These are phyloP conservation scores for Meriones unguiculatus DNA, from an alignment of 2,113 vertebrate genomes.

Conservation along the genomic window DNA sequence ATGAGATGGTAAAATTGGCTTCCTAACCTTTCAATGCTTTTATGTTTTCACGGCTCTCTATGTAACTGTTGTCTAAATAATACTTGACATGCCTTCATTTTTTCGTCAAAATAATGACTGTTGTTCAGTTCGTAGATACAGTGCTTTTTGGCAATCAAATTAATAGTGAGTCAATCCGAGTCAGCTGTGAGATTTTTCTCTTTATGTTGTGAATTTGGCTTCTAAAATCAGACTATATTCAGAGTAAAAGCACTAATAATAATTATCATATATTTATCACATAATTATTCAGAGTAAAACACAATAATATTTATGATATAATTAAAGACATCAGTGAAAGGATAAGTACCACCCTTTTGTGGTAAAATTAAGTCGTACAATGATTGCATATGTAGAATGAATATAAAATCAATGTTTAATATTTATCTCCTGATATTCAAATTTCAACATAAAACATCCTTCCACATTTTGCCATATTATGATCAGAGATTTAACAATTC, in stretches of 20 bases:
- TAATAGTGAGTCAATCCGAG: conserved; percentile 12
- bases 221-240: conserved; percentile 24
- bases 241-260: conserved; percentile 20
- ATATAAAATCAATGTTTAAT: conserved; percentile 35
- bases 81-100: conserved; percentile 12
- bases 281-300: neutral
- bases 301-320: neutral
- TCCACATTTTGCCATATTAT: neutral
- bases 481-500: neutral
- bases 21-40: conserved; percentile 2
- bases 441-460: neutral
- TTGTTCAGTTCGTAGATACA: neutral
- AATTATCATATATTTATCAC: neutral
- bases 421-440: conserved; percentile 29
- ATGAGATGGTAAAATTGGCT: neutral
- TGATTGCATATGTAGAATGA: neutral
- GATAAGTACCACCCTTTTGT: neutral
- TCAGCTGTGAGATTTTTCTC: neutral
- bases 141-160: neutral
- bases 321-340: conserved; percentile 15
- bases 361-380: conserved; percentile 34
- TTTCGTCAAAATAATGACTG: neutral
- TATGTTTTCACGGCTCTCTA: neutral
- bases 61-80: conserved; percentile 22
- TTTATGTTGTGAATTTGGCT: neutral